These are phyloP conservation scores for Phragmatobia fuliginosa DNA, from an alignment of 2,888 invertebrate species.

Conservation along the genomic window DNA sequence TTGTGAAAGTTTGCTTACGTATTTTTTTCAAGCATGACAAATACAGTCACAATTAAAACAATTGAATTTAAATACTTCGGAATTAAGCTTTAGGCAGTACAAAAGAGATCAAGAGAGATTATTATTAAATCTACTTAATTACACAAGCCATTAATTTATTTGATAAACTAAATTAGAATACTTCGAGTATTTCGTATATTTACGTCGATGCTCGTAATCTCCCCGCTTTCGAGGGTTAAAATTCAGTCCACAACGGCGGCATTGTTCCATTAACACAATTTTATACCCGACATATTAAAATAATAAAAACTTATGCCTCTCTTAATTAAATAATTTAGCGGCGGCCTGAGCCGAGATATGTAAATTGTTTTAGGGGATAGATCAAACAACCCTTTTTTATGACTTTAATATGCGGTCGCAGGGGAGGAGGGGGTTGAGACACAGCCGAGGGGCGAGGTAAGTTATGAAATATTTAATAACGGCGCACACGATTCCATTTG, in stretches of 20 bases:
- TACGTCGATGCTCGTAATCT: constrained; percentile 74
- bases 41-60: not conserved
- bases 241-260: constrained; percentile 74
- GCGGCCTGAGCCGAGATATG: constrained; percentile 85
- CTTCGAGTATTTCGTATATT: constrained; percentile 63
- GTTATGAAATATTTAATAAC: constrained; percentile 88
- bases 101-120: constrained; percentile 48
- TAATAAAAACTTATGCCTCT: constrained; percentile 88
- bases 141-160: constrained; percentile 56
- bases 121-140: constrained; percentile 51
- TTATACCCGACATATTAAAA: constrained; percentile 86
- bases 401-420: constrained; percentile 87
- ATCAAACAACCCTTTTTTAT: constrained; percentile 88
- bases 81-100: constrained; percentile 32
- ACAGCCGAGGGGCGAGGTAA: constrained; percentile 69
- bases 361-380: constrained; percentile 88
- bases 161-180: constrained; percentile 64
- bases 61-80: constrained; percentile 25
- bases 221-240: constrained; percentile 69
- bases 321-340: constrained; percentile 88
- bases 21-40: not conserved
- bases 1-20: not conserved
- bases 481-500: constrained; percentile 87
- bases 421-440: constrained; percentile 67
- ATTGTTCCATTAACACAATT: constrained; percentile 86